phyloP scores from a whole-genome alignment of 2,113 vertebrate genomes.

The Hippocampus guttulatus region DNA sequence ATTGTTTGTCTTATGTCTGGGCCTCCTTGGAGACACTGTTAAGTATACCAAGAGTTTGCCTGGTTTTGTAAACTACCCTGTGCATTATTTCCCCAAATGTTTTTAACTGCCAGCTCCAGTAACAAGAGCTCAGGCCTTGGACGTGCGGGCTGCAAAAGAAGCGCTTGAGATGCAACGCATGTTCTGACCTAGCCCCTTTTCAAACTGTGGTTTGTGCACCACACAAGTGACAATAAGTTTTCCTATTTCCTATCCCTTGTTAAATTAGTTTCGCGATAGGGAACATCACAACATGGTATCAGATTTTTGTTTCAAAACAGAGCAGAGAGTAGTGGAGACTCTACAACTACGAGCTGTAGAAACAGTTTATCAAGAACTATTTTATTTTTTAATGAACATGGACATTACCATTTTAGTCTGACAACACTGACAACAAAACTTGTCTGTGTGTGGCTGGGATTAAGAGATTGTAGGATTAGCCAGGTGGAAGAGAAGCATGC shows the following conservation, averaged over 20 bases:
- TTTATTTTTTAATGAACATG: background rate
- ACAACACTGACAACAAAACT: slow-evolving; percentile 16
- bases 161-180: background rate
- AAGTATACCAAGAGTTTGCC: background rate
- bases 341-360: background rate
- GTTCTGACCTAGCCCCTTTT: background rate
- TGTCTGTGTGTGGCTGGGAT: slow-evolving; percentile 40
- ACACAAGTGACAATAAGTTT: background rate
- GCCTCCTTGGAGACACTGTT: background rate
- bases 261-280: background rate
- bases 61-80: background rate
- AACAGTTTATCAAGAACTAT: background rate
- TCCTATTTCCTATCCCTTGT: background rate
- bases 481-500: slow-evolving; percentile 25
- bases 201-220: background rate
- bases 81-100: background rate
- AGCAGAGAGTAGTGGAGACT: background rate
- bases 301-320: background rate
- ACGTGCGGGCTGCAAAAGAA: background rate
- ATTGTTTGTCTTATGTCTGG: background rate
- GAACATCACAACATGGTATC: background rate
- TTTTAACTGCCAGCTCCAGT: background rate
- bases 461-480: slow-evolving; percentile 65
- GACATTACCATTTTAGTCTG: background rate
- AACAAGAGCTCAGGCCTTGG: background rate